Evolutionary conservation across 2,113 vertebrate genomes (phyloP), one percentile per base, ranked within the genome.

Genomic region (Phrynosoma blainvillii): DNA sequence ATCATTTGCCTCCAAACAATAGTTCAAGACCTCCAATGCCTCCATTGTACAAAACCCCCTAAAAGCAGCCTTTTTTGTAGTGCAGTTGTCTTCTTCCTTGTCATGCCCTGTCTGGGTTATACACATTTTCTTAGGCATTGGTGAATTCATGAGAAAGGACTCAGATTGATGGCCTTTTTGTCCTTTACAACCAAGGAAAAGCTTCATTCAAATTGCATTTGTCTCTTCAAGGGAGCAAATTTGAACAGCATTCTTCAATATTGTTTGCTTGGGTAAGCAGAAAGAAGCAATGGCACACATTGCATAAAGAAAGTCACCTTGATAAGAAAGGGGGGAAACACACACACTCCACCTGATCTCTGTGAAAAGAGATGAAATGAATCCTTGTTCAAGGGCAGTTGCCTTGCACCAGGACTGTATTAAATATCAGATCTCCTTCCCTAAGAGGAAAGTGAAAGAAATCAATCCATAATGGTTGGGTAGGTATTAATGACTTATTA

Each of bases 401-500:
- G 32, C 36, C 73, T 65, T 85, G 70, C 42, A 54, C 42, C 42
- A 84, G 27, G n/a, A 65, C 13, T 74, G 68, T 47, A 65, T 87
- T 56, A 75, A 73, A 74, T 62, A n/a, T 7, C 54, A 62, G 54
- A 87, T n/a, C 78, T 62, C 21, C 70, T 87, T 62, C 70, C 70
- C 4, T 81, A 73, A 42, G 52, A 74, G 27, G 79, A 74, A 73
- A 81, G 9, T 32, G 42, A 47, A 32, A 59, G 66, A 81, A 14
- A 87, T 81, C 81, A 59, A 80, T 73, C 85, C 14, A n/a, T 42
- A 73, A 80, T 47, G 25, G 25, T 3, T 74, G 36, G 9, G 68
- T 65, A 14, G 13, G 40, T n/a, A 62, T 47, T 42, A 81, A 81
- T 82, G 20, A 40, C 82, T 81, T 87, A 87, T 87, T 87, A 74